Evolutionary conservation across 1,140 invertebrate species (phyloP).

Genomic region (Phortica variegata): DNA sequence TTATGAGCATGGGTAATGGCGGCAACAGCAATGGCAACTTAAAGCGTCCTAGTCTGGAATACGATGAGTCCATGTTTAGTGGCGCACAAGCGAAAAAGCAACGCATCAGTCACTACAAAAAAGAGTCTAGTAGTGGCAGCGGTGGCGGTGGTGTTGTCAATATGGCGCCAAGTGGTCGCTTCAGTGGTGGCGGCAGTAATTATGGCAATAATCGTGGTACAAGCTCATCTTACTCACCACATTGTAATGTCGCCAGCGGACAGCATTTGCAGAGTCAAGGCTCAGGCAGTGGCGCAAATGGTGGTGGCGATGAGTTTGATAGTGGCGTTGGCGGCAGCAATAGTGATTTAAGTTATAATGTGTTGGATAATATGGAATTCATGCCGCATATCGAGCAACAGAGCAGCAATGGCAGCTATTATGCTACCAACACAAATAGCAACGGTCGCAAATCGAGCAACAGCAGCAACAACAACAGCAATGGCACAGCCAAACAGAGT

Average conservation of each 20-base stretch:
- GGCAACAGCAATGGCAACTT: conserved; percentile 61
- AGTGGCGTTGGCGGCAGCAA: conserved; percentile 22
- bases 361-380: conserved; percentile 50
- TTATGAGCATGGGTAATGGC: not conserved
- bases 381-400: conserved; percentile 25
- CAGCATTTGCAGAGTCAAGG: too few species aligned
- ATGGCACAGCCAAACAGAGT: conserved; percentile 3
- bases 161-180: not conserved
- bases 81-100: conserved; percentile 67
- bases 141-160: not conserved
- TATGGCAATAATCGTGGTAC: not conserved
- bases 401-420: conserved; percentile 18
- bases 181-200: not conserved
- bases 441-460: conserved; percentile 16
- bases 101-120: conserved; percentile 78
- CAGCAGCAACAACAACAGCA: conserved; percentile 6
- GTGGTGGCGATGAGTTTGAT: conserved; percentile 38
- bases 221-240: conserved; percentile 22
- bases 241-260: conserved; percentile 21
- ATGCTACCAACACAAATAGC: conserved; percentile 14
- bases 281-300: too few species aligned
- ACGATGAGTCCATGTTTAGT: conserved; percentile 62
- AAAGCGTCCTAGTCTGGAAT: conserved; percentile 46
- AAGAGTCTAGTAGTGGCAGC: conserved; percentile 37
- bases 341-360: conserved; percentile 46